Evolutionary conservation across 2,797 vertebrate genomes (phyloP).

Genomic region (Macroramphosus scolopax): DNA sequence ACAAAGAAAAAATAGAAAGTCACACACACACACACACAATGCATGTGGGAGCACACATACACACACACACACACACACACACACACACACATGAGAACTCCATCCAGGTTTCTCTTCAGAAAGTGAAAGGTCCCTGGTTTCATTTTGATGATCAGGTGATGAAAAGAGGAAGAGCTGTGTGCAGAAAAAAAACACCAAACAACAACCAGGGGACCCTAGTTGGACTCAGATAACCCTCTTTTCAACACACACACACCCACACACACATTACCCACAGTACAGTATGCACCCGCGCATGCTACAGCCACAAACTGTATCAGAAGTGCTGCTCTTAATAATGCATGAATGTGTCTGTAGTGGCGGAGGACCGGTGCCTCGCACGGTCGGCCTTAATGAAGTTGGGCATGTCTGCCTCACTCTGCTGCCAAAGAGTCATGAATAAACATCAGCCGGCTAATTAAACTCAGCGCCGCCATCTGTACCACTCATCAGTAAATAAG

Average conservation of each 20-base stretch:
- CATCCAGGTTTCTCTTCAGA: no score
- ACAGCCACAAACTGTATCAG: slow-evolving; percentile 43
- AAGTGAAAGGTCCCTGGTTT: slow-evolving; percentile 4
- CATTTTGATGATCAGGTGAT: slow-evolving; percentile 25
- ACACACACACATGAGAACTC: no score
- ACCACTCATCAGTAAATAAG: slow-evolving; percentile 71
- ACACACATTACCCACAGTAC: no score
- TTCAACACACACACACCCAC: no score
- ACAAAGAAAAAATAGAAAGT: background rate
- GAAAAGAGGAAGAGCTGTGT: slow-evolving; percentile 9
- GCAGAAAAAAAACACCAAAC: slow-evolving; percentile 23
- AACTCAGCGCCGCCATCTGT: slow-evolving; percentile 64
- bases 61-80: no score
- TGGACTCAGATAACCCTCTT: slow-evolving; percentile 31
- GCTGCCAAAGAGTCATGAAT: slow-evolving; percentile 73
- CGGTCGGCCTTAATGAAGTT: slow-evolving; percentile 67
- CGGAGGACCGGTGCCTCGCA: slow-evolving; percentile 50
- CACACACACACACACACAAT: slow-evolving; percentile 8
- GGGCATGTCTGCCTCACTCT: slow-evolving; percentile 54
- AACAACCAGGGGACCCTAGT: slow-evolving; percentile 7
- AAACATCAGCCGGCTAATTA: slow-evolving; percentile 79
- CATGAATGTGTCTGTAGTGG: slow-evolving; percentile 53
- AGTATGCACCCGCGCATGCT: no score
- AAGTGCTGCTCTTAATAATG: slow-evolving; percentile 68
- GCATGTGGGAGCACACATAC: no score